Conservation (phyloP, 2,113 vertebrate species). For the Pavo muticus region DNA sequence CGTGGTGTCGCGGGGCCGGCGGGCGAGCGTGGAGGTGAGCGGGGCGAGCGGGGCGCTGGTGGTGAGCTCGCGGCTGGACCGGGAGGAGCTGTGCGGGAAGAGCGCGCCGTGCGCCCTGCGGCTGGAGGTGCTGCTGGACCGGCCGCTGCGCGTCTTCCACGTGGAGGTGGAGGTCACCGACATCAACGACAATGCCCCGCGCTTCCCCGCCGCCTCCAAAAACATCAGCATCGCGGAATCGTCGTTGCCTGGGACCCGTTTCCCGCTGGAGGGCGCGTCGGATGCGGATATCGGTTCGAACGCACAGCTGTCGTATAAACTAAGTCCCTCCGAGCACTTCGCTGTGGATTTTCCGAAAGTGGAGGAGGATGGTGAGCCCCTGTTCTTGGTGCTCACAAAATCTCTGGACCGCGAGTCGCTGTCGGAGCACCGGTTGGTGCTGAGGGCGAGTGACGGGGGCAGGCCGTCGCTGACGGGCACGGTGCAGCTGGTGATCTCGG, state of each 20-base stretch:
- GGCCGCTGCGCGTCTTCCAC: slow-evolving; percentile 71
- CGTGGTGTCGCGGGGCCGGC: slow-evolving; percentile 4
- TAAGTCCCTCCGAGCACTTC: no score
- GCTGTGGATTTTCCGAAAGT: no score
- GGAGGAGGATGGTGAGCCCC: no score
- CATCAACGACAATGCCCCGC: slow-evolving; percentile 75
- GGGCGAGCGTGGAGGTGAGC: slow-evolving; percentile 65
- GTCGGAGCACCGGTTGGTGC: slow-evolving; percentile 16
- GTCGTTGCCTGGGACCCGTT: no score
- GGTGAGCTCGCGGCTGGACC: neutral
- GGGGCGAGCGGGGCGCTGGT: slow-evolving; percentile 68
- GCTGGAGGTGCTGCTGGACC: no score
- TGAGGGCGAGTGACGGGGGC: slow-evolving; percentile 77
- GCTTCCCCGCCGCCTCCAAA: no score
- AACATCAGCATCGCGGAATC: no score
- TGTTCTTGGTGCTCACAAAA: slow-evolving; percentile 68
- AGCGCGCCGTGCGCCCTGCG: no score
- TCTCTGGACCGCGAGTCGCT: slow-evolving; percentile 71
- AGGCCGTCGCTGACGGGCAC: slow-evolving; percentile 64
- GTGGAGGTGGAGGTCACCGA: slow-evolving; percentile 81
- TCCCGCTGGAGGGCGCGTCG: no score
- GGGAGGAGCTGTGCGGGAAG: slow-evolving; percentile 53
- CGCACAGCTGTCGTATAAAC: no score
- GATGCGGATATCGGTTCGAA: no score
- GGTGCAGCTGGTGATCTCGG: slow-evolving; percentile 49